Percentiles rank a stretch among this genome's conserved stretches.
These are phyloP conservation scores for Latheticus oryzae DNA, from an alignment of 2,888 invertebrate genomes.

Conservation along the genomic window DNA sequence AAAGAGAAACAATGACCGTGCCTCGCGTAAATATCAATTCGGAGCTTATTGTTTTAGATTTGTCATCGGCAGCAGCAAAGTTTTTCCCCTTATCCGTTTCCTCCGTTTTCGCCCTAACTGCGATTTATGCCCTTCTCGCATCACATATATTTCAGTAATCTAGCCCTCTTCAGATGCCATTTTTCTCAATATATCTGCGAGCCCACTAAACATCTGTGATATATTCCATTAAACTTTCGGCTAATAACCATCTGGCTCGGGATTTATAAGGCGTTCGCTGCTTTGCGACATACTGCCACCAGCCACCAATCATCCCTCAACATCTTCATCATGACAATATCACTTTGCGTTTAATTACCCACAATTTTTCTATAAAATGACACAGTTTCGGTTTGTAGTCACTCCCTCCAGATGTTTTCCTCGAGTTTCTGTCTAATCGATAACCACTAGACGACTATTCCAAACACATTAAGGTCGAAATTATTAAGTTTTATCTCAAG, in stretches of 20 bases:
- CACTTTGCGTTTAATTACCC: too few relatives aligned
- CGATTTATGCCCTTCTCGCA: conserved; percentile 63
- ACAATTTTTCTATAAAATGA: too few relatives aligned
- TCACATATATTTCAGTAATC: conserved; percentile 66
- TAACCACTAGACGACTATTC: conserved; percentile 32
- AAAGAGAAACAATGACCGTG: conserved; percentile 41
- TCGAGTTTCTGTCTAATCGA: conserved; percentile 33
- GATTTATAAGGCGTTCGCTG: conserved; percentile 48
- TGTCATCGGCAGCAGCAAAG: conserved; percentile 57
- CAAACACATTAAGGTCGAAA: conserved; percentile 34
- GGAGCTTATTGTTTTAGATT: conserved; percentile 59
- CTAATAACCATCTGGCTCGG: conserved; percentile 60
- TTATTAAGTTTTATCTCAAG: conserved; percentile 32
- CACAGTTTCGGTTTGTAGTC: too few relatives aligned
- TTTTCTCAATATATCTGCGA: conserved; percentile 65
- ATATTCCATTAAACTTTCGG: conserved; percentile 63
- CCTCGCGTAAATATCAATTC: conserved; percentile 55
- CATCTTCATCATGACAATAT: conserved; percentile 6
- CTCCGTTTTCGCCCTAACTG: conserved; percentile 58
- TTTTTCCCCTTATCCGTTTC: conserved; percentile 52
- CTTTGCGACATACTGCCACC: conserved; percentile 44
- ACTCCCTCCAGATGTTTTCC: conserved; percentile 13
- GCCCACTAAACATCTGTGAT: conserved; percentile 63
- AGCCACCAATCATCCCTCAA: conserved; percentile 12
- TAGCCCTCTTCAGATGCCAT: conserved; percentile 64